Evolutionary conservation across 2,888 invertebrate species (phyloP).

Genomic region (Leistus spinibarbis): DNA sequence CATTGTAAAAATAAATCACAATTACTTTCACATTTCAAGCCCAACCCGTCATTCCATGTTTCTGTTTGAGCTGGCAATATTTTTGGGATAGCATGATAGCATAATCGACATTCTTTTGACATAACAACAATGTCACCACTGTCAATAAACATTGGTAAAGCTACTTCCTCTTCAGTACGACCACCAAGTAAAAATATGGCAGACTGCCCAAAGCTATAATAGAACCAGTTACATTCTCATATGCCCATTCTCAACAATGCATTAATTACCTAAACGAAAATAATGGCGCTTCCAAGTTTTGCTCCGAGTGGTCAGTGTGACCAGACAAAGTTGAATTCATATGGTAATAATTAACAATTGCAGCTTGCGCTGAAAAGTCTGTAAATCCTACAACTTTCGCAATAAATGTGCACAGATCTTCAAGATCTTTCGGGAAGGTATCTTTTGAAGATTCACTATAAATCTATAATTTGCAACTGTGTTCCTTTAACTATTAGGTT

Average conservation of each 20-base stretch:
- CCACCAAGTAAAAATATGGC: conserved; percentile 95
- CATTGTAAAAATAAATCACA: conserved; percentile 48
- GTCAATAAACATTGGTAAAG: conserved; percentile 74
- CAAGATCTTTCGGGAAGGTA: conserved; percentile 76
- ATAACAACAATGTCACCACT: conserved; percentile 94
- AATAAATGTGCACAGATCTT: conserved; percentile 67
- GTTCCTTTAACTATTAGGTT: too few relatives aligned
- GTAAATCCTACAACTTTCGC: conserved; percentile 64
- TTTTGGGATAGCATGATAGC: conserved; percentile 94
- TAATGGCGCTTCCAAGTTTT: conserved; percentile 82
- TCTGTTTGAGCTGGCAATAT: conserved; percentile 65
- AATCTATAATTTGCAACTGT: conserved; percentile 63
- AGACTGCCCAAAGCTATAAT: conserved; percentile 88
- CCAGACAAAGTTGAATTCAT: conserved; percentile 90
- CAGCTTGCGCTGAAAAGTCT: conserved; percentile 83
- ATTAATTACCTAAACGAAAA: conserved; percentile 80
- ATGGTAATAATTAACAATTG: conserved; percentile 95
- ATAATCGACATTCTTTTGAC: conserved; percentile 81
- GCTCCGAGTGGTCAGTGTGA: conserved; percentile 94
- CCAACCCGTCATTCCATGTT: conserved; percentile 59
- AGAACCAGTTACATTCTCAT: conserved; percentile 1
- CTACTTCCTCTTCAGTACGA: conserved; percentile 67
- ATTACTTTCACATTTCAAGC: conserved; percentile 41
- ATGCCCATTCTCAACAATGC: conserved; percentile 29
- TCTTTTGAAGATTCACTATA: conserved; percentile 73